Base-by-base conservation (phyloP, 2,113 vertebrate species). In the Felis chaus region DNA sequence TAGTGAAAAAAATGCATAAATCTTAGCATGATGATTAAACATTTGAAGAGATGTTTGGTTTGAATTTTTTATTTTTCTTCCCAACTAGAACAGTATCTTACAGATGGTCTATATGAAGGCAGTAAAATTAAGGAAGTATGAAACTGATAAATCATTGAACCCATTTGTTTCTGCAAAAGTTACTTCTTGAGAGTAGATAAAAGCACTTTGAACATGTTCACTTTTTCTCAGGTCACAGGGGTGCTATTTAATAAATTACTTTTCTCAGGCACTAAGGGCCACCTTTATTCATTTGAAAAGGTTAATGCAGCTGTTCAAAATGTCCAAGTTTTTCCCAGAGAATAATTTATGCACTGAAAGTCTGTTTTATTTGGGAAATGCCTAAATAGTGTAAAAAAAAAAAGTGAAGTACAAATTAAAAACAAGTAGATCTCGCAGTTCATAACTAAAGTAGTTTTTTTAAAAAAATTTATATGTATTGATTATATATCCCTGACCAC, bases 281-380 rank as follows among this genome's bases (percentile, higher is more conserved):
- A 97, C 50, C 71, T 95, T 96, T 95, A 94, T 93, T 90, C 45
- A 53, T 85, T 55, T 90, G 80, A 81, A 97, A 98, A 97, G 73
- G 74, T 95, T 94, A 94, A 97, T 94, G 65, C 10, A 88, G 74
- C 55, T 96, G 91, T 90, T 95, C 25, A 81, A 96, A 97, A 41
- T 95, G 80, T 81, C 76, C 86, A 89, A 63, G 87, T 90, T 94
- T 90, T 94, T 96, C 23, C 50, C 29, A 95, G 29, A 92, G 80
- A 78, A 87, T 94, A 98, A 97, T 88, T 97, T 96, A 91, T 91
- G 27, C 8, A 55, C 50, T 68, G n/a, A 85, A 92, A 50, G 8
- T 63, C 48, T 71, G n/a, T 93, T 61, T 96, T 84, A 92, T 92
- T 96, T 89, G 45, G 31, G 10, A 96, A 96, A 55, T 80, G 6